These are phyloP conservation scores for Sebastiscus albofasciatus DNA, from an alignment of 2,797 vertebrate genomes.

Conservation along the genomic window DNA sequence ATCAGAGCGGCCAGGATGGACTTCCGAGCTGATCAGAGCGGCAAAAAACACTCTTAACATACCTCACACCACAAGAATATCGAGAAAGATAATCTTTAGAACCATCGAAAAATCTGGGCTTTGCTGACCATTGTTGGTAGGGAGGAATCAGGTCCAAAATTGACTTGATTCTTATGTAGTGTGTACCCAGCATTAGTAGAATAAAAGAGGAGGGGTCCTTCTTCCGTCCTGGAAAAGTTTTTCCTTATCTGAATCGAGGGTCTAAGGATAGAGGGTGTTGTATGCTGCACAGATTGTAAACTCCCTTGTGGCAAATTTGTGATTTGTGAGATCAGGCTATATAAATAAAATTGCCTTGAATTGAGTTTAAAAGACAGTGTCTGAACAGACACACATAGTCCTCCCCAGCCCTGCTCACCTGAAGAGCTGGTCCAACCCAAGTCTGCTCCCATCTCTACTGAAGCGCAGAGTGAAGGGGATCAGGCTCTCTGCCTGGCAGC, in stretches of 20 bases:
- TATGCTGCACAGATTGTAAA: not conserved
- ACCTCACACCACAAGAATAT: too few species aligned
- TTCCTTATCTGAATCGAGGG: not conserved
- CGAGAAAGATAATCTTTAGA: too few species aligned
- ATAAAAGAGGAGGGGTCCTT: not conserved
- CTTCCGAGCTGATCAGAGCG: too few species aligned
- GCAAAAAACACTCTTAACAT: too few species aligned
- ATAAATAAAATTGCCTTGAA: not conserved
- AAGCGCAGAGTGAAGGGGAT: constrained; percentile 92
- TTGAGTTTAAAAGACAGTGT: not conserved
- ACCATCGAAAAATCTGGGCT: too few species aligned
- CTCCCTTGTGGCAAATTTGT: not conserved
- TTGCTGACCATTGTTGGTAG: too few species aligned
- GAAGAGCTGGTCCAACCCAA: constrained; percentile 92
- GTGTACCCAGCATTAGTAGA: not conserved
- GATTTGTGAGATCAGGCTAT: not conserved
- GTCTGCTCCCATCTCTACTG: constrained; percentile 84
- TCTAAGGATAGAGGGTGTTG: not conserved
- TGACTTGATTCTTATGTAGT: too few species aligned
- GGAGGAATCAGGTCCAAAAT: too few species aligned
- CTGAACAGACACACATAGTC: not conserved
- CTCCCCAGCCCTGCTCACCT: constrained; percentile 78
- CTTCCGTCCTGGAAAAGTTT: not conserved
- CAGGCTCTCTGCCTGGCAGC: constrained; percentile 91
- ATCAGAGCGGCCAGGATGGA: too few species aligned